Conservation (phyloP, 2,888 invertebrate genomes). For the Drosophila anceps region DNA sequence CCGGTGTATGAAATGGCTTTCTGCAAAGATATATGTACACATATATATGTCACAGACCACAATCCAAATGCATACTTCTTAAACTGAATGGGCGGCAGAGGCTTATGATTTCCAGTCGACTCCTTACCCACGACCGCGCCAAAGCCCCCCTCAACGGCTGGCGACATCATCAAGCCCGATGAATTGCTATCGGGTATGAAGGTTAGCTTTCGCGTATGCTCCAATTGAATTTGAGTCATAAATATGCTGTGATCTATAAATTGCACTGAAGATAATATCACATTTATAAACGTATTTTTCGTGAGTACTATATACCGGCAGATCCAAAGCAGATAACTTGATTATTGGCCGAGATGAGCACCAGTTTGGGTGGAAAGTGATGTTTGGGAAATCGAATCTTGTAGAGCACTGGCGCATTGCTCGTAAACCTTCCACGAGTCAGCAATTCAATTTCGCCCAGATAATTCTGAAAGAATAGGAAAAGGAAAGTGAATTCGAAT, state of each 20-base stretch:
- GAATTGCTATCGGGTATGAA: constrained; percentile 70
- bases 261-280: neutral
- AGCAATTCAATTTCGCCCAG: constrained; percentile 87
- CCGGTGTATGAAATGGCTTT: constrained; percentile 57
- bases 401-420: constrained; percentile 86
- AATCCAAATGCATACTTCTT: constrained; percentile 77
- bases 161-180: constrained; percentile 30
- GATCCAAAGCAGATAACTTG: constrained; percentile 87
- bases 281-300: too few species aligned
- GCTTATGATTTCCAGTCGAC: constrained; percentile 43
- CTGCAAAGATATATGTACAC: constrained; percentile 43
- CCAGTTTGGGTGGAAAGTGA: constrained; percentile 87
- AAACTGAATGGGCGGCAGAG: constrained; percentile 60
- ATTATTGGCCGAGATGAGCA: constrained; percentile 87
- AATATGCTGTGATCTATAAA: constrained; percentile 80
- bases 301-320: constrained; percentile 84
- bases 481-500: neutral
- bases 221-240: constrained; percentile 84
- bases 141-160: constrained; percentile 15
- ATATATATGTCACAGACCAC: constrained; percentile 21
- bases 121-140: constrained; percentile 38
- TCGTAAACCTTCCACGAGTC: constrained; percentile 83
- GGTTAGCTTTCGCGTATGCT: constrained; percentile 83
- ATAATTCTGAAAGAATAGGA: constrained; percentile 87
- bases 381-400: constrained; percentile 88